Base-by-base conservation (phyloP, 2,113 vertebrate species). In the Tetrax tetrax region DNA sequence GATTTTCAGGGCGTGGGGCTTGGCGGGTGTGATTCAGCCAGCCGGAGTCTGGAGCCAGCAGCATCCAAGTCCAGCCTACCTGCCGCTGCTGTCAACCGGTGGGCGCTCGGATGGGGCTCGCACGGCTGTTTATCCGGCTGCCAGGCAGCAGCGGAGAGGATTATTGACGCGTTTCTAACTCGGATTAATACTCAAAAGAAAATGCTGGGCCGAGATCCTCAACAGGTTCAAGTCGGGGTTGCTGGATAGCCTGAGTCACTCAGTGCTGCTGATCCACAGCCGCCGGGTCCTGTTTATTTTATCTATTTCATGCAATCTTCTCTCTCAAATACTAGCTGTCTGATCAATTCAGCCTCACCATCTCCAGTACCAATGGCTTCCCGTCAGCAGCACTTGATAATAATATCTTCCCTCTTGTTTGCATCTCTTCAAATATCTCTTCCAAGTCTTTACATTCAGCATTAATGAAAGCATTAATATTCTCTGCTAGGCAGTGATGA, bases 171-270 rank as follows among this genome's bases (percentile, higher is more conserved):
- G 5, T 15, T 81, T 63, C 45, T 22, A 28, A 60, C 48, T 54
- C 7, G 29, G 28, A 12, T 70, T 69, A 33, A 5, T 12, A 7
- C 41, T 47, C 60, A 2, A 14, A 59, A 80, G 53, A 74, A 53
- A 57, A 54, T 5, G 57, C 84, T 76, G 89, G 82, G 91, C 93
- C 81, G 1, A 25, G 70, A 68, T 57, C 87, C 54, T 91, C 93
- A 88, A 93, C 94, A 94, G 94, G 95, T 96, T 54, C 61, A 2
- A 48, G 83, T 22, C 41, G 4, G 68, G 79, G 5, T 8, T 61
- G 83, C 35, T 50, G 6, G 5, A 50, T 53, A 41, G 93, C 78
- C 83, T 87, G 83, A 94, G 89, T 86, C 86, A 83, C 93, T 33
- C 28, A 0, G 80, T 15, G 86, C 79, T 45, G 92, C 83, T 25